Conservation (phyloP, 2,888 invertebrate species). For the Hirudinaria manillensis region DNA sequence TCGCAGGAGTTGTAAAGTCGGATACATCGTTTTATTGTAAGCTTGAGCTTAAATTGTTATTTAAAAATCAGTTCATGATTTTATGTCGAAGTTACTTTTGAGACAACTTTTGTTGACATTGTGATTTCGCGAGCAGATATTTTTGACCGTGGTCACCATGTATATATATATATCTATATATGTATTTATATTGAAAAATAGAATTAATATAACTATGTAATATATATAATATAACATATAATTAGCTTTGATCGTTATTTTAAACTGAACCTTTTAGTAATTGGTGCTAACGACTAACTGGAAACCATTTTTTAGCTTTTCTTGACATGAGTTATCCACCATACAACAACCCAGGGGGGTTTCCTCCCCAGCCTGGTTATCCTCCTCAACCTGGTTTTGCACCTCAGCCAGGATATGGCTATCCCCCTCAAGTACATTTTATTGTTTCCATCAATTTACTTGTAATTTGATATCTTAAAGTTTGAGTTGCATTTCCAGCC, state of each 20-base stretch:
- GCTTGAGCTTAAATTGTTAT: no score
- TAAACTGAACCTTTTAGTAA: no score
- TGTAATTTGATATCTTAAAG: background rate
- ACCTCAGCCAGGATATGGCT: conserved; percentile 31
- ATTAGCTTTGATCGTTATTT: background rate
- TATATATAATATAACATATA: background rate
- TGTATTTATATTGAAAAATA: background rate
- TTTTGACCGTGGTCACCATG: no score
- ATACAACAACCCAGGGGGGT: conserved; percentile 30
- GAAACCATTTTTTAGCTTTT: no score
- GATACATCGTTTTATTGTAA: no score
- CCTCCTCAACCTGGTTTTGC: conserved; percentile 30
- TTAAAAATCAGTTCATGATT: no score
- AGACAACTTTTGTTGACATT: no score
- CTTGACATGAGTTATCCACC: conserved; percentile 32
- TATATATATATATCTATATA: background rate
- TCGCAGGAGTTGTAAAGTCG: no score
- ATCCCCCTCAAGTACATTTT: conserved; percentile 30
- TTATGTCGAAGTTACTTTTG: no score
- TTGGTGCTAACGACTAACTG: no score
- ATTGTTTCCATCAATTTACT: background rate
- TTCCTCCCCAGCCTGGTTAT: conserved; percentile 30
- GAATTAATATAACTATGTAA: background rate
- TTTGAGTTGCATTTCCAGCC: conserved; percentile 17
- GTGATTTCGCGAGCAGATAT: no score